These are phyloP conservation scores for Bostrychus sinensis DNA, from an alignment of 2,113 vertebrate genomes.

Conservation along the genomic window DNA sequence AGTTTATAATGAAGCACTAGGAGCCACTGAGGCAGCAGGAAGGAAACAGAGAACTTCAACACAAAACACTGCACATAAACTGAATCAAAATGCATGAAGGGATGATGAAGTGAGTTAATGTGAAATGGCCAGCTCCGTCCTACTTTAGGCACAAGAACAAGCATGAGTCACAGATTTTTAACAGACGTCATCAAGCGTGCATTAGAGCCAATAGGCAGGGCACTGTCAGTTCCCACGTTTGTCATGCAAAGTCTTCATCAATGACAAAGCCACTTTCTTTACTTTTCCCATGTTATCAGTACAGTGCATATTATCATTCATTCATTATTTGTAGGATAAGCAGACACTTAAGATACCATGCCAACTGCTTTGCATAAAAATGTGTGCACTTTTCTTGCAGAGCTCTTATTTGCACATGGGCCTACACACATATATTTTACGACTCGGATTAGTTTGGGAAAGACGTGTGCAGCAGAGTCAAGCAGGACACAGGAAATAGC, in stretches of 20 bases:
- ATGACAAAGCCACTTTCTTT: conserved; percentile 14
- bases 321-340: no score
- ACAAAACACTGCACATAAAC: conserved; percentile 48
- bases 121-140: conserved; percentile 41
- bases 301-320: conserved; percentile 2
- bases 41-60: conserved; percentile 40
- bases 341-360: background rate
- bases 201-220: conserved; percentile 37
- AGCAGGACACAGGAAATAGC: conserved; percentile 52
- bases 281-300: conserved; percentile 1
- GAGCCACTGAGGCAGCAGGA: conserved; percentile 43
- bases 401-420: conserved; percentile 10
- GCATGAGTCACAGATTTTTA: conserved; percentile 56
- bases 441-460: conserved; percentile 36
- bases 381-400: background rate
- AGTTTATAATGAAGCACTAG: conserved; percentile 54
- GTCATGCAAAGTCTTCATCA: conserved; percentile 14
- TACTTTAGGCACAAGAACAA: conserved; percentile 47
- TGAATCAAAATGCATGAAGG: conserved; percentile 40
- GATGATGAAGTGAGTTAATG: conserved; percentile 50
- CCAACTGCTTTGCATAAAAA: conserved; percentile 12
- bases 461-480: conserved; percentile 37
- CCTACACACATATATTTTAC: conserved; percentile 9
- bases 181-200: conserved; percentile 27
- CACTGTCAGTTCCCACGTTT: conserved; percentile 48